Evolutionary conservation across 1,140 invertebrate species (phyloP).

Genomic region (Forficula auricularia): DNA sequence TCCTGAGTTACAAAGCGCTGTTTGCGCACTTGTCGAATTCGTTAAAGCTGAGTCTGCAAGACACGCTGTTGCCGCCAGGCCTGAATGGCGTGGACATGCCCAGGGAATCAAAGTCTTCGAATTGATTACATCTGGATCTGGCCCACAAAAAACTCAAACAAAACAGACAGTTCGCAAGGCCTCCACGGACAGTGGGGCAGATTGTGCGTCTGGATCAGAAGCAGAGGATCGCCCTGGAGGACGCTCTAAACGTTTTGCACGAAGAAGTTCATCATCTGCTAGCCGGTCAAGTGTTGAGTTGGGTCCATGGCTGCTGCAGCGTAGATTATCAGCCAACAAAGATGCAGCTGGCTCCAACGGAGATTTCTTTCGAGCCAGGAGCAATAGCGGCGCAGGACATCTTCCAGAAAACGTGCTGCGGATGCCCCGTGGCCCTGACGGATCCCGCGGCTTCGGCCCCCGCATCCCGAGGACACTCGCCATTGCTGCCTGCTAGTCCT

Average conservation of each 20-base stretch:
- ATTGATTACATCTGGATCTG: constrained; percentile 6
- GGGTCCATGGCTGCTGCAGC: constrained; percentile 1
- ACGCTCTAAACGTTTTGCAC: background rate
- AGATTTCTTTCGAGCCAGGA: constrained; percentile 5
- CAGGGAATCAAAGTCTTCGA: constrained; percentile 11
- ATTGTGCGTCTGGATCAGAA: constrained; percentile 46
- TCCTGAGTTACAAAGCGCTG: constrained; percentile 63
- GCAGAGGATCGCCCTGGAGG: constrained; percentile 29
- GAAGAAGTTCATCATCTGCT: background rate
- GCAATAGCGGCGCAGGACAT: constrained; percentile 27
- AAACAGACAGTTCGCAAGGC: too few relatives aligned
- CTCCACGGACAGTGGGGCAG: too few relatives aligned
- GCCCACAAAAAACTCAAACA: too few relatives aligned
- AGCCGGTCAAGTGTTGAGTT: constrained; percentile 10
- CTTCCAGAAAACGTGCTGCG: constrained; percentile 49
- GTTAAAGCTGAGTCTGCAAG: constrained; percentile 68
- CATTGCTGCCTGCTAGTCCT: too few relatives aligned
- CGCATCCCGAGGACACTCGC: constrained; percentile 2
- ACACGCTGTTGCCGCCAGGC: constrained; percentile 48
- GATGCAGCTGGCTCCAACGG: constrained; percentile 5
- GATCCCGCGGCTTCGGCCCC: constrained; percentile 50
- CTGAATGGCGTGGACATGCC: constrained; percentile 23
- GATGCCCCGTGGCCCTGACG: constrained; percentile 66
- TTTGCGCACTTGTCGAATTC: constrained; percentile 80
- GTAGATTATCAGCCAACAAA: constrained; percentile 5